Conservation (phyloP, 2,888 invertebrate species). For the Coenonympha glycerion region DNA sequence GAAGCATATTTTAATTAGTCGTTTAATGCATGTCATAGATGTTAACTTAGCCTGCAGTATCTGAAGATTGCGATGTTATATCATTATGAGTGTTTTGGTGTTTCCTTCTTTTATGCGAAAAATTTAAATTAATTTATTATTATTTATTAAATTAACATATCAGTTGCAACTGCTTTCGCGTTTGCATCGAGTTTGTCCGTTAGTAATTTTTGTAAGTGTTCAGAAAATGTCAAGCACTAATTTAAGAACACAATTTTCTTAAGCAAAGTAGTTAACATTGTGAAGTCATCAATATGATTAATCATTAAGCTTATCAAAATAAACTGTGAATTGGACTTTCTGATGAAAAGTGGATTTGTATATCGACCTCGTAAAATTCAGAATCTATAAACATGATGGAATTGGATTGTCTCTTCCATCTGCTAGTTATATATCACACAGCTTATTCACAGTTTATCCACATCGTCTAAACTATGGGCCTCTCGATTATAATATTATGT, state of each 20-base stretch:
- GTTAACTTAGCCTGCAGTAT: constrained; percentile 57
- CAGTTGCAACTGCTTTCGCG: constrained; percentile 35
- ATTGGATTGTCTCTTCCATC: neutral
- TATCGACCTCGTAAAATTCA: neutral
- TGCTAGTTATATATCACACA: constrained; percentile 28
- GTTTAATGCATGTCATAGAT: constrained; percentile 71
- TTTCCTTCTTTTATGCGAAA: constrained; percentile 51
- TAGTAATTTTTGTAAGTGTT: constrained; percentile 18
- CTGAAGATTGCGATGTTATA: constrained; percentile 39
- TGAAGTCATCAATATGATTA: neutral
- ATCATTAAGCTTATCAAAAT: constrained; percentile 14
- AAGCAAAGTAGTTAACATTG: constrained; percentile 2
- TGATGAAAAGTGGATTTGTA: neutral
- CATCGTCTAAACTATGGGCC: constrained; percentile 18
- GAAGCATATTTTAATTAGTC: constrained; percentile 69
- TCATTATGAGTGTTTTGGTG: constrained; percentile 39
- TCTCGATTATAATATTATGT: constrained; percentile 15
- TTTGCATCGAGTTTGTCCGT: constrained; percentile 22
- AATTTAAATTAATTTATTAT: too few relatives aligned
- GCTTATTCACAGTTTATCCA: constrained; percentile 33
- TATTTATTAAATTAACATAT: too few relatives aligned
- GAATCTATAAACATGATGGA: neutral
- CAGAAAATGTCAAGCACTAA: too few relatives aligned
- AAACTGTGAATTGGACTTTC: constrained; percentile 43
- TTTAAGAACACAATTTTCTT: constrained; percentile 24